A percentile compares a stretch with the other conserved stretches of the same genome.
These are phyloP conservation scores for Decapterus maruadsi DNA, from an alignment of 2,797 vertebrate genomes.

Conservation along the genomic window DNA sequence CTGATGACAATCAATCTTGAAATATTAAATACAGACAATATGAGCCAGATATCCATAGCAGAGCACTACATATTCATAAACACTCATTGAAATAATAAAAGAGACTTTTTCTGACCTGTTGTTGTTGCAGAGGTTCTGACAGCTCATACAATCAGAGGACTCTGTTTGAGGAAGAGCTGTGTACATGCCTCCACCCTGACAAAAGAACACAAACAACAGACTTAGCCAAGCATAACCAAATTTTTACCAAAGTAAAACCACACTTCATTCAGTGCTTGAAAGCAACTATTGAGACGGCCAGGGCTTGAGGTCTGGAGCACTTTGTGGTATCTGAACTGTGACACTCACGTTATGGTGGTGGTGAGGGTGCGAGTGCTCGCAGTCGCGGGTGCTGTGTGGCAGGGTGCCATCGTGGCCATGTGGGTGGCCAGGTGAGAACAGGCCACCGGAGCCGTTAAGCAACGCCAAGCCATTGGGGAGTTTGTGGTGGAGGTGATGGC, in stretches of 20 bases:
- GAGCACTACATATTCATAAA: not conserved
- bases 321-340: not conserved
- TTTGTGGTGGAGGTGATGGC: constrained; percentile 92
- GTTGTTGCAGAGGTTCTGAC: constrained; percentile 96
- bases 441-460: constrained; percentile 83
- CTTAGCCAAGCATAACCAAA: constrained; percentile 36
- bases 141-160: constrained; percentile 90
- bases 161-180: constrained; percentile 89
- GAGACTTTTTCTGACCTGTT: constrained; percentile 88
- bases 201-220: constrained; percentile 35
- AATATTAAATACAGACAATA: not conserved
- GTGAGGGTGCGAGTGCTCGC: constrained; percentile 86
- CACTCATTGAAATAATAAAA: not conserved
- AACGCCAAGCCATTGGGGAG: constrained; percentile 85
- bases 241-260: not conserved
- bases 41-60: not conserved
- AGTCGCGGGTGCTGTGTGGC: constrained; percentile 83
- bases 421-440: constrained; percentile 81
- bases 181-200: constrained; percentile 91
- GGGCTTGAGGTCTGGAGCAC: not conserved
- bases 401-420: constrained; percentile 82
- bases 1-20: not conserved
- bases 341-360: constrained; percentile 85
- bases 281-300: not conserved
- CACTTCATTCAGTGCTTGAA: not conserved